Base-by-base conservation (phyloP, 2,888 invertebrate genomes). In the Hirtodrosophila confusa region DNA sequence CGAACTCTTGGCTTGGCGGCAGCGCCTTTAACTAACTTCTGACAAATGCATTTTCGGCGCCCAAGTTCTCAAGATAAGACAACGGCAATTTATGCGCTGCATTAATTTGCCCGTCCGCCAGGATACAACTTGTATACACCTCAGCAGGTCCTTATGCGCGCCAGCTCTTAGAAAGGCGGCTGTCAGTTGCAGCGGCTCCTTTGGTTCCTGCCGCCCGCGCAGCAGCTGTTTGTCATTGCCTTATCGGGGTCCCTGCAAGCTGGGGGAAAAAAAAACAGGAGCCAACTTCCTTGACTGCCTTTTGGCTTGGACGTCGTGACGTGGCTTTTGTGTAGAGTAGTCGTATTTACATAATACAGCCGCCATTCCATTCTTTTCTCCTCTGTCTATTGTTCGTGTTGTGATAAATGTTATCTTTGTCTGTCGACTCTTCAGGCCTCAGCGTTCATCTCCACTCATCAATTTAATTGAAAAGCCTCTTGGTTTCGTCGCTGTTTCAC, bases 351-450 rank as follows among this genome's bases (percentile, higher is more conserved):
- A 80, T 86, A 83, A 74, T 69, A 78, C 61, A 65, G 61, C 37
- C 41, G 51, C 44, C 50, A 56, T 56, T 44, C 50, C 49, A 54
- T 39, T 55, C 47, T 43, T 43, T 55, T 40, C 62, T 63, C 31
- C 31, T 8, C 9, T 12, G 29, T 40, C 79, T 44, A 72, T 76
- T 75, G 79, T 79, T 57, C 43, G 43, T 44, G 43, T 40, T 64
- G 75, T 78, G 84, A 80, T 86, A 80, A 84, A 82, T 86, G 80
- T 68, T 80, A 71, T 78, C 74, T 37, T 53, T 72, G 66, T 53
- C 35, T 43, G 47, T 49, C 53, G 50, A 35, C 41, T n/a, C 35
- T 33, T n/a, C 17, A 36, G 41, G 24, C 24, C 37, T 33, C 56
- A 11, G 49, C 51, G 23, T 36, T 48, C 49, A 60, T 51, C 50